Percentiles rank a stretch among this genome's conserved stretches.
These are phyloP conservation scores for Pitangus sulphuratus DNA, from an alignment of 2,797 vertebrate species.

Conservation along the genomic window DNA sequence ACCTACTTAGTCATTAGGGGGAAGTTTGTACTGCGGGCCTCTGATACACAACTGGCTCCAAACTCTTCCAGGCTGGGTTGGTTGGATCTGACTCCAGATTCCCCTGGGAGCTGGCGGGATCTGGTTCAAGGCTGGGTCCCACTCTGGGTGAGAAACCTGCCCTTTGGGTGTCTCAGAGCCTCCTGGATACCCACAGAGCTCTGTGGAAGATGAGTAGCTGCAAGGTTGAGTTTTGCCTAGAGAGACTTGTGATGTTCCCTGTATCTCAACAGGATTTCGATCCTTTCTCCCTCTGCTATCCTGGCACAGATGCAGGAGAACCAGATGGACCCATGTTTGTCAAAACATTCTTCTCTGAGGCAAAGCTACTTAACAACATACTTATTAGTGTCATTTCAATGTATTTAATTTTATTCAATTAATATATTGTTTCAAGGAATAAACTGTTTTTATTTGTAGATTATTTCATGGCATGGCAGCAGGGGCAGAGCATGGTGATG, in stretches of 20 bases:
- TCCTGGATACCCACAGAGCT: background rate
- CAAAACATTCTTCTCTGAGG: background rate
- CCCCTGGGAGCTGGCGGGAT: background rate
- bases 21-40: background rate
- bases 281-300: background rate
- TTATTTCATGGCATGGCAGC: background rate
- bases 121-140: background rate
- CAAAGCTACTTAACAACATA: background rate
- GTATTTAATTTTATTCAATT: background rate
- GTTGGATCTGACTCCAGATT: background rate
- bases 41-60: background rate
- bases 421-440: background rate
- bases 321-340: background rate
- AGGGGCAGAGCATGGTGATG: background rate
- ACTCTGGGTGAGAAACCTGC: background rate
- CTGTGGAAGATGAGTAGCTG: background rate
- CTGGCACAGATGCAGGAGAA: background rate
- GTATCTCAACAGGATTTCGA: background rate
- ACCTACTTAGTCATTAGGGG: background rate
- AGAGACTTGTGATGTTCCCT: background rate
- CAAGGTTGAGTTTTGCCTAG: background rate
- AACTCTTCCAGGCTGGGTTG: background rate
- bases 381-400: background rate
- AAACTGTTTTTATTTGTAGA: background rate
- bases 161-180: background rate